Conservation (phyloP, 2,797 vertebrate species). For the Channa striata region DNA sequence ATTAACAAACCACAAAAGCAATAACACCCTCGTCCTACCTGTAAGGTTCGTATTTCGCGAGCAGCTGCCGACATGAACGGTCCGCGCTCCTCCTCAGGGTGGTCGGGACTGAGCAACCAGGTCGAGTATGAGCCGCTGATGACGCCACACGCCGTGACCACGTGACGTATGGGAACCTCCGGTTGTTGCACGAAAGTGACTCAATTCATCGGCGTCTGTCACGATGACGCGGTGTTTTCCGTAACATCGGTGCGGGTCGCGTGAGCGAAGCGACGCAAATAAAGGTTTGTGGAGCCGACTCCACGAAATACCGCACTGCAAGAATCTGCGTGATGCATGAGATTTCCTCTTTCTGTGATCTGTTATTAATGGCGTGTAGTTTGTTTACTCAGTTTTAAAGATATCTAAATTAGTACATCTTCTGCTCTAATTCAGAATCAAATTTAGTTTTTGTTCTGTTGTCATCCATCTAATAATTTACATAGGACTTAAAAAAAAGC, state of each 20-base stretch:
- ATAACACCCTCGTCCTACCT: constrained; percentile 36
- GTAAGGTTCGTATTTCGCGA: constrained; percentile 1
- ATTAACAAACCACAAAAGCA: too few species aligned
- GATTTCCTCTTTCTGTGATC: too few species aligned
- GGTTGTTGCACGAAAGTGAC: not conserved
- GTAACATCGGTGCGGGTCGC: not conserved
- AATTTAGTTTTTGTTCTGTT: too few species aligned
- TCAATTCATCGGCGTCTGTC: not conserved
- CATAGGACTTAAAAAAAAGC: too few species aligned
- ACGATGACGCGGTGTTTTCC: constrained; percentile 17
- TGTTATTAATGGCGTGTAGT: constrained; percentile 31
- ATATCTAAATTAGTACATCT: too few species aligned
- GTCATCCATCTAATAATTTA: too few species aligned
- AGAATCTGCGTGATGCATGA: not conserved
- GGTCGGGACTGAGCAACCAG: constrained; percentile 21
- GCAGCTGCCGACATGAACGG: not conserved
- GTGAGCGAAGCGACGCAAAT: not conserved
- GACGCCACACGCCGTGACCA: constrained; percentile 41
- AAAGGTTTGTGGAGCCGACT: not conserved
- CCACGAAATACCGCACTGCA: not conserved
- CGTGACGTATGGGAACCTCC: constrained; percentile 56
- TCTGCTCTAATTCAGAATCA: too few species aligned
- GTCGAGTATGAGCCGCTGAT: constrained; percentile 47
- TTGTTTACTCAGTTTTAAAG: too few species aligned
- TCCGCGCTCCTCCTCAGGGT: constrained; percentile 17